These are phyloP conservation scores for Stegastes partitus DNA, from an alignment of 2,113 vertebrate species.

Conservation along the genomic window DNA sequence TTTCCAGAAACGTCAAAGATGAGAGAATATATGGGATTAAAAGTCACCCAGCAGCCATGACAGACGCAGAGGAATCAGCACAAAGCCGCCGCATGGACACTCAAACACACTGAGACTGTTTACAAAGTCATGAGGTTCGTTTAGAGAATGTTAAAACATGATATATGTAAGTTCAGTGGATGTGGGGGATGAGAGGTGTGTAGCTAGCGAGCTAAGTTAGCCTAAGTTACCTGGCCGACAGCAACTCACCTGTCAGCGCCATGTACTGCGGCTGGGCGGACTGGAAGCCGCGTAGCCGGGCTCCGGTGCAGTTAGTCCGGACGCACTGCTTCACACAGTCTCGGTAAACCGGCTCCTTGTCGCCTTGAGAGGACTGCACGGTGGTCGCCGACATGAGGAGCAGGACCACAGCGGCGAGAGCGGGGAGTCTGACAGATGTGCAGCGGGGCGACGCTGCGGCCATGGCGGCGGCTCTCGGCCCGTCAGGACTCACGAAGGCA, in stretches of 20 bases:
- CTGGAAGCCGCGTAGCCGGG: slow-evolving; percentile 89
- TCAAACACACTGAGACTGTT: background rate
- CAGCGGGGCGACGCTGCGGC: slow-evolving; percentile 54
- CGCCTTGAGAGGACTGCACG: slow-evolving; percentile 88
- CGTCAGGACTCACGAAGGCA: slow-evolving; percentile 71
- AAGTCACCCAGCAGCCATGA: background rate
- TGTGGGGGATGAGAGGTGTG: background rate
- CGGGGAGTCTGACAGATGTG: slow-evolving; percentile 75
- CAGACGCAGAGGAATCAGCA: background rate
- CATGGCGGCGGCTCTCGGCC: slow-evolving; percentile 60
- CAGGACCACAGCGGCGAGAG: slow-evolving; percentile 66
- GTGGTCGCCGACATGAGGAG: slow-evolving; percentile 67
- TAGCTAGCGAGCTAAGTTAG: slow-evolving; percentile 46
- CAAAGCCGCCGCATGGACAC: background rate
- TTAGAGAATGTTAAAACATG: background rate
- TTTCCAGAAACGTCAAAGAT: background rate
- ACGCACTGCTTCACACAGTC: slow-evolving; percentile 92
- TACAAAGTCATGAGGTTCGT: background rate
- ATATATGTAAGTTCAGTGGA: background rate
- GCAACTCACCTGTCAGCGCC: slow-evolving; percentile 86
- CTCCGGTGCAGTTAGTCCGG: slow-evolving; percentile 93
- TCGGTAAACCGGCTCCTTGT: slow-evolving; percentile 95
- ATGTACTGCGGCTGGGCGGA: slow-evolving; percentile 94
- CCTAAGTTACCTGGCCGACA: slow-evolving; percentile 33
- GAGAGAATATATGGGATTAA: background rate